phyloP scores from a whole-genome alignment of 2,888 invertebrate species.

The Ptychoptera contaminata region DNA sequence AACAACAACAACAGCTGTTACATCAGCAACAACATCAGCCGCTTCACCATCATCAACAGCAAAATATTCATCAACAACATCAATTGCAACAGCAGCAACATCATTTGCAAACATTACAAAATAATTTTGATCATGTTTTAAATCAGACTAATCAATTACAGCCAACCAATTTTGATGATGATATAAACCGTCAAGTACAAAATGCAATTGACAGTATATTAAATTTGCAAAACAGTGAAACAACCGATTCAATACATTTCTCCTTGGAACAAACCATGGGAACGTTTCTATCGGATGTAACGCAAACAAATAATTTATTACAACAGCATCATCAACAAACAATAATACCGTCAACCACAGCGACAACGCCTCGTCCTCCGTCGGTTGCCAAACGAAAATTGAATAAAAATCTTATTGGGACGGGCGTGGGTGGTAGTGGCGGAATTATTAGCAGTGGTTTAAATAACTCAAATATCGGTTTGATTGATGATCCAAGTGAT shows the following conservation, averaged over 20 bases:
- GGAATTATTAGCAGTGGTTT: not conserved
- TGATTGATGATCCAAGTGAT: conserved; percentile 25
- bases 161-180: conserved; percentile 34
- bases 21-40: conserved; percentile 12
- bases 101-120: conserved; percentile 11
- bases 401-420: not conserved
- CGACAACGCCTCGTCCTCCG: conserved; percentile 1
- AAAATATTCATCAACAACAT: conserved; percentile 21
- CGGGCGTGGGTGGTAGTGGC: not conserved
- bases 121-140: conserved; percentile 16
- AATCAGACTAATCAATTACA: conserved; percentile 18
- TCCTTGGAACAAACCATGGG: conserved; percentile 26
- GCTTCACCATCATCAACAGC: conserved; percentile 16
- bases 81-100: conserved; percentile 19
- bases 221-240: conserved; percentile 42
- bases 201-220: conserved; percentile 66
- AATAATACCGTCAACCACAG: conserved; percentile 4
- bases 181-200: conserved; percentile 61
- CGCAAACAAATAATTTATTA: conserved; percentile 10
- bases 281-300: conserved; percentile 27
- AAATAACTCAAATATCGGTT: not conserved
- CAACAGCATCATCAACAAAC: conserved; percentile 3
- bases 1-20: conserved; percentile 6
- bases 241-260: conserved; percentile 28
- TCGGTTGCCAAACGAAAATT: conserved; percentile 2